Percentiles rank a stretch among this genome's conserved stretches.
Evolutionary conservation across 2,888 invertebrate genomes (phyloP).

Genomic region (Thymelicus acteon): DNA sequence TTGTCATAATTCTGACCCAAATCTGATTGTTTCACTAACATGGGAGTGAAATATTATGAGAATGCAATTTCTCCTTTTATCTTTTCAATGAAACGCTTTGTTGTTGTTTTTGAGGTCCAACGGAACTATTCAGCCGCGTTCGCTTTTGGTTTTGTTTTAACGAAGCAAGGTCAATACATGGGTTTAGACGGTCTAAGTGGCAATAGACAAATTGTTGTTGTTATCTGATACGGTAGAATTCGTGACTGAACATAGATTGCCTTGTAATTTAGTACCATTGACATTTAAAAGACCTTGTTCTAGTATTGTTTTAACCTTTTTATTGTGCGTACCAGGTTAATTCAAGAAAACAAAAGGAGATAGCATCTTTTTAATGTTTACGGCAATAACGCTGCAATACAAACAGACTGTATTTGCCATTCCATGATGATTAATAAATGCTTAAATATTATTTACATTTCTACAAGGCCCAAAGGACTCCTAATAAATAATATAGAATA

Average conservation of each 20-base stretch:
- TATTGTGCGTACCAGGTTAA: slow-evolving; percentile 27
- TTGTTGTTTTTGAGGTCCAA: slow-evolving; percentile 40
- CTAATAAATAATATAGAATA: no score
- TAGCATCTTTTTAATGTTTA: slow-evolving; percentile 13
- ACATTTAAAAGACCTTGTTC: slow-evolving; percentile 71
- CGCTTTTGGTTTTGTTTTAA: slow-evolving; percentile 43
- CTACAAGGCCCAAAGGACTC: no score
- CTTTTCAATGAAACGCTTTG: slow-evolving; percentile 39
- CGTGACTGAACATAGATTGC: slow-evolving; percentile 74
- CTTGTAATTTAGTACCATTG: slow-evolving; percentile 63
- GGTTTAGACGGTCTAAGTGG: slow-evolving; percentile 55
- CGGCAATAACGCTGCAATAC: neutral
- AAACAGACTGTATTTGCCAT: neutral
- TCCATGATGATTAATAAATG: neutral
- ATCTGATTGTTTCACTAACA: slow-evolving; percentile 67
- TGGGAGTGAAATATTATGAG: slow-evolving; percentile 62
- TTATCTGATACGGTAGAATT: slow-evolving; percentile 72
- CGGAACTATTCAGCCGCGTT: slow-evolving; percentile 37
- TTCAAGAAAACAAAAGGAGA: slow-evolving; percentile 28
- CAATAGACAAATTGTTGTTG: slow-evolving; percentile 69
- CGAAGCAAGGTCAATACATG: slow-evolving; percentile 61
- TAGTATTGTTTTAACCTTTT: slow-evolving; percentile 55
- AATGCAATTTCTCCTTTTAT: slow-evolving; percentile 36
- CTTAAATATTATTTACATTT: no score
- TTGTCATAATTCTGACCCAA: slow-evolving; percentile 69